Evolutionary conservation across 2,113 vertebrate species (phyloP), one percentile per base, ranked within the genome.

Genomic region (Stomatorhinus ivindoensis): DNA sequence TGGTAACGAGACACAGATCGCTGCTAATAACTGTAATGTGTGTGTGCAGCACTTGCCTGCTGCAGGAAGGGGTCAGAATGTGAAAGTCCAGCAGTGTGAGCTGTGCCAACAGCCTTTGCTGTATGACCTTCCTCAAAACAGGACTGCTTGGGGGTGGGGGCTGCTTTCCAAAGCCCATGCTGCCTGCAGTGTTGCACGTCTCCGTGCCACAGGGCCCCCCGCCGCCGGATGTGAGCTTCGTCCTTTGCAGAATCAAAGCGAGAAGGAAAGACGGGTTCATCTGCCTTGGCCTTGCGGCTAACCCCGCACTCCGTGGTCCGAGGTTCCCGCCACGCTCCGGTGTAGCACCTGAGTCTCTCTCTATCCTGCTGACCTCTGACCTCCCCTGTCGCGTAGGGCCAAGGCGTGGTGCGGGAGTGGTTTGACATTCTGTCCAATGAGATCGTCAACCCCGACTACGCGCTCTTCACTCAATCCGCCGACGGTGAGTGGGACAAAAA

Each of bases 391-490:
- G 91, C 92, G 10, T 91, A 99, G 98, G 98, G 98, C 90, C 98
- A 99, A 94, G 98, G 98, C 87, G 98, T 99, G 92, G 98, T 99
- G 55, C 96, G 98, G 92, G 98, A 99, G 89, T 99, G 98, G 98
- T 99, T 99, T 93, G 98, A 99, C 95, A 97, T 99, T 91, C 94
- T 99, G 21, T 99, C 98, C 92, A 99, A 97, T 96, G 98, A 99
- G 94, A 99, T 99, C 92, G 97, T 99, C 94, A 99, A 99, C 92
- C 98, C 98, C 46, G 98, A 99, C 95, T 99, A 99, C 19, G 98
- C 97, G 19, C 95, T 99, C 89, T 99, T 99, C 93, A 99, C 98
- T 42, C 98, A 99, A 92, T 99, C 98, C 93, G 98, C 98, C 89
- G 98, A 99, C 93, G 98, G 98, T 99, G 97, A 92, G 96, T 96